Evolutionary conservation across 1,140 invertebrate genomes (phyloP).

Genomic region (Antheraea pernyi): DNA sequence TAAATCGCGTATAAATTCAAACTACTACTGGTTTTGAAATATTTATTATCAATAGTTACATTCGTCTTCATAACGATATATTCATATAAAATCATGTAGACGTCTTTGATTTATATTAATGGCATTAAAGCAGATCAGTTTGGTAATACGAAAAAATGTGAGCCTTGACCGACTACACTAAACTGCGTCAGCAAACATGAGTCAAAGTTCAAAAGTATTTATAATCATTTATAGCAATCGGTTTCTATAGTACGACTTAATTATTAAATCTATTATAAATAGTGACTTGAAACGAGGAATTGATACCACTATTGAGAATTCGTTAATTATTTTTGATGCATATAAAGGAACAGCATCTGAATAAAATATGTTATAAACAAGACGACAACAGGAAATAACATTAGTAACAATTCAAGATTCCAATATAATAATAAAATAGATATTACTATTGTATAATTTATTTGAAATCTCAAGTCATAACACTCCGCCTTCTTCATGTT

Average conservation of each 20-base stretch:
- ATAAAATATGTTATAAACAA: conserved; percentile 10
- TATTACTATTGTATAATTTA: not conserved
- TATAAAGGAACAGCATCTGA: not conserved
- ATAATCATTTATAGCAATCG: conserved; percentile 49
- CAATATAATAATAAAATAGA: not conserved
- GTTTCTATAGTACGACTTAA: conserved; percentile 35
- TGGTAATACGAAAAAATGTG: conserved; percentile 17
- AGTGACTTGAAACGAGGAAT: conserved; percentile 11
- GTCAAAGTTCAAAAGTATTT: conserved; percentile 68
- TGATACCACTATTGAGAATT: not conserved
- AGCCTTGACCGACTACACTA: conserved; percentile 52
- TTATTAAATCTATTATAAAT: conserved; percentile 19
- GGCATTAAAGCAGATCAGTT: conserved; percentile 30
- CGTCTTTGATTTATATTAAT: conserved; percentile 24
- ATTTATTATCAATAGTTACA: conserved; percentile 10
- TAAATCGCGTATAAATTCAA: not conserved
- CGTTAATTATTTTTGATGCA: conserved; percentile 9
- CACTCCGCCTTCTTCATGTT: not conserved
- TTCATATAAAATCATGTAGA: not conserved
- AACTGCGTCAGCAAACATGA: conserved; percentile 33
- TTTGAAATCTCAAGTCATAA: not conserved
- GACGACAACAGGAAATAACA: conserved; percentile 6
- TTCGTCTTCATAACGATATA: not conserved
- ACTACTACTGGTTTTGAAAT: not conserved
- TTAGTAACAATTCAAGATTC: not conserved